Conservation (phyloP, 1,140 invertebrate genomes). For the Drosophila sp. region DNA sequence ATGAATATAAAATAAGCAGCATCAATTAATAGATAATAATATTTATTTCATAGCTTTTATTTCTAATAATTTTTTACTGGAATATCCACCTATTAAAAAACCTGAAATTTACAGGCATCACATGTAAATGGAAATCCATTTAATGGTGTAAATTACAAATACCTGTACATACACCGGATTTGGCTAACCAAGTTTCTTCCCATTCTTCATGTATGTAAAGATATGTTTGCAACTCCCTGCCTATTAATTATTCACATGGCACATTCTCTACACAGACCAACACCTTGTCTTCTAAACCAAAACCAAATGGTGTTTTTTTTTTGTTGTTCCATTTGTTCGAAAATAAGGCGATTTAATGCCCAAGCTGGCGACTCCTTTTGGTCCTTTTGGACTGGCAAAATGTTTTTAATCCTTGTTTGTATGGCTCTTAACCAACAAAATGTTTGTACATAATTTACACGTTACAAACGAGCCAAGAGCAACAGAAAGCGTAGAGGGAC, state of each 20-base stretch:
- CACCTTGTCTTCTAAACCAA: conserved; percentile 40
- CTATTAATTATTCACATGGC: conserved; percentile 71
- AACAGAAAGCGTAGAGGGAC: not conserved
- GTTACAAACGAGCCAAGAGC: conserved; percentile 55
- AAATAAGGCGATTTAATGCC: conserved; percentile 77
- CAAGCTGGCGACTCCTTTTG: conserved; percentile 16
- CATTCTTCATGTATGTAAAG: not conserved
- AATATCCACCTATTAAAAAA: not conserved
- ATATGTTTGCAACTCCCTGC: not conserved
- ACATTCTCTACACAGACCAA: conserved; percentile 46
- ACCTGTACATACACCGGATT: conserved; percentile 37
- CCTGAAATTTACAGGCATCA: not conserved
- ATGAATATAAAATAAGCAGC: too few species aligned
- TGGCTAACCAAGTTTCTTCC: conserved; percentile 25
- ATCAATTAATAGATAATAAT: too few species aligned
- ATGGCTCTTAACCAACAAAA: conserved; percentile 49
- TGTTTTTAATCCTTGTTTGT: conserved; percentile 62
- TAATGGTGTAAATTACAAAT: conserved; percentile 21
- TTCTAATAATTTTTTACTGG: too few species aligned
- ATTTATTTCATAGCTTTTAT: too few species aligned
- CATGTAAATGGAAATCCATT: conserved; percentile 15
- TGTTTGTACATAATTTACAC: conserved; percentile 75
- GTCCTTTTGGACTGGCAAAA: conserved; percentile 27
- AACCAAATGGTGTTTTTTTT: conserved; percentile 39
- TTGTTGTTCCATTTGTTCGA: conserved; percentile 9